A percentile compares a stretch with the other conserved stretches of the same genome.
phyloP scores from a whole-genome alignment of 2,888 invertebrate species.

The Melinaea menophilus region DNA sequence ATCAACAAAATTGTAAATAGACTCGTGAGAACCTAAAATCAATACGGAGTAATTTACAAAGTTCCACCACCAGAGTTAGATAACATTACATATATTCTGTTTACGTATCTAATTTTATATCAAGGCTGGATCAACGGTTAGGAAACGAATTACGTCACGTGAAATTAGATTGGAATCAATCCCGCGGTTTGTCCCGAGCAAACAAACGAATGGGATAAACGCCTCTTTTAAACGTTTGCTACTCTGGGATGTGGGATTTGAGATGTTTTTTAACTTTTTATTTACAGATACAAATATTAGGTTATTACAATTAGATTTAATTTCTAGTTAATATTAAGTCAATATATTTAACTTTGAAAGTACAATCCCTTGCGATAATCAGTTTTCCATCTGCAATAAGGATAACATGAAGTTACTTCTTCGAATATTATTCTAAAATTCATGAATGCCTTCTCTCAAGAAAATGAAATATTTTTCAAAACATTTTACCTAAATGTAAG shows the following conservation, averaged over 20 bases:
- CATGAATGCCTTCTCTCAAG: too few species aligned
- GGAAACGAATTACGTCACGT: constrained; percentile 38
- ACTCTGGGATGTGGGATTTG: background rate
- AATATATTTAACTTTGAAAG: too few species aligned
- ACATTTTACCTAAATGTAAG: too few species aligned
- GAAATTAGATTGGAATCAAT: constrained; percentile 42
- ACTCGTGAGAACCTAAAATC: constrained; percentile 4
- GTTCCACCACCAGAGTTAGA: constrained; percentile 22
- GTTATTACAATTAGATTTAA: too few species aligned
- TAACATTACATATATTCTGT: constrained; percentile 12
- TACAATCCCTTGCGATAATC: too few species aligned
- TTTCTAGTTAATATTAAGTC: too few species aligned
- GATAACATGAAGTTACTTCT: too few species aligned
- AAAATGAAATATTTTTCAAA: too few species aligned
- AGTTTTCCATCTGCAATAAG: too few species aligned
- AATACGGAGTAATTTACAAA: constrained; percentile 20
- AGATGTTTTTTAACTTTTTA: background rate
- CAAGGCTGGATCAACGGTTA: constrained; percentile 26
- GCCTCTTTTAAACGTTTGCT: constrained; percentile 28
- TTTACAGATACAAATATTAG: background rate
- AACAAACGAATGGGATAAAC: constrained; percentile 32
- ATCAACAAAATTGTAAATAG: background rate
- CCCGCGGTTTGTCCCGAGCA: constrained; percentile 34
- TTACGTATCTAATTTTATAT: constrained; percentile 25
- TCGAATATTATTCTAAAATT: too few species aligned